These are phyloP conservation scores for Pollenia angustigena DNA, from an alignment of 2,888 invertebrate genomes.

Conservation along the genomic window DNA sequence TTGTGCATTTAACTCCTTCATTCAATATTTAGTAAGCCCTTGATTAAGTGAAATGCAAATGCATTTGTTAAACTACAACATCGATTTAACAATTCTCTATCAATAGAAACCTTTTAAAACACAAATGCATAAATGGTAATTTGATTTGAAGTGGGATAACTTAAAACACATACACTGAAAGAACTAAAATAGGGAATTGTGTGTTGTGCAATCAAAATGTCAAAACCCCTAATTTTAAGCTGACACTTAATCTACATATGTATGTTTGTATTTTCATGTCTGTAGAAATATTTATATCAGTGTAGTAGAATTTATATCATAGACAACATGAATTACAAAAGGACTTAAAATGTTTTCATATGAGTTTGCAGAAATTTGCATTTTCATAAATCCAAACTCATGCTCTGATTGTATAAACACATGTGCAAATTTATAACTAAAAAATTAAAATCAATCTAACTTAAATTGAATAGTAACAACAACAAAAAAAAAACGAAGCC, in stretches of 20 bases:
- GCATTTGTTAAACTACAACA: neutral
- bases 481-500: constrained; percentile 10
- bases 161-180: constrained; percentile 46
- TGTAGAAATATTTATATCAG: neutral
- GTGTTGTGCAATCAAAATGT: neutral
- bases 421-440: neutral
- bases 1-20: neutral
- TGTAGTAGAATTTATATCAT: neutral
- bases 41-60: constrained; percentile 22
- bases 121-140: constrained; percentile 45
- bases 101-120: constrained; percentile 52
- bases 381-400: neutral
- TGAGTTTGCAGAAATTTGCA: neutral
- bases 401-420: neutral
- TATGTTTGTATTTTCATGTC: too few relatives aligned
- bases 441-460: constrained; percentile 43
- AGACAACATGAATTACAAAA: constrained; percentile 18
- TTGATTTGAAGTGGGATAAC: constrained; percentile 26
- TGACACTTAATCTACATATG: neutral
- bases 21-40: constrained; percentile 1
- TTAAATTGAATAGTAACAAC: constrained; percentile 8
- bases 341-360: constrained; percentile 43
- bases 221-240: neutral
- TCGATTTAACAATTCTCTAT: constrained; percentile 48
- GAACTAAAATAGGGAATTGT: neutral